Conservation (phyloP, 1,140 invertebrate species). For the Drosophila novamexicana region DNA sequence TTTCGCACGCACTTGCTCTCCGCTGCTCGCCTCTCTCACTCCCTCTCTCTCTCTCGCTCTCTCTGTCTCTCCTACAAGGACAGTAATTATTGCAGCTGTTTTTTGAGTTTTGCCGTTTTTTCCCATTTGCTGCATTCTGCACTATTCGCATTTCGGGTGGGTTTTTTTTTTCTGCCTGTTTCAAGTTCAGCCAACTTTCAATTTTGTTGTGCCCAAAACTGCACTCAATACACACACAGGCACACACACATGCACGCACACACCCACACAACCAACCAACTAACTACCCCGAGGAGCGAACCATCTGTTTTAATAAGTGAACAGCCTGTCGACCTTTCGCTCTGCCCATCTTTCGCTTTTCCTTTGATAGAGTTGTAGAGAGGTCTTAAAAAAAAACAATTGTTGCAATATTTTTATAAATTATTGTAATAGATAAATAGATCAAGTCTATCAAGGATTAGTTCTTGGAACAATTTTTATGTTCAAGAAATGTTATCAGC, state of each 20-base stretch:
- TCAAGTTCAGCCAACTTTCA: slow-evolving; percentile 81
- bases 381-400: too few relatives aligned
- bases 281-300: slow-evolving; percentile 36
- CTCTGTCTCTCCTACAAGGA: slow-evolving; percentile 47
- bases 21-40: slow-evolving; percentile 5
- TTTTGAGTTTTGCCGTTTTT: slow-evolving; percentile 28
- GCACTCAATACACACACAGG: slow-evolving; percentile 44
- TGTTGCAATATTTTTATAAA: too few relatives aligned
- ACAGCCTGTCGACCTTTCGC: slow-evolving; percentile 49
- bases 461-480: too few relatives aligned
- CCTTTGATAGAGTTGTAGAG: background rate
- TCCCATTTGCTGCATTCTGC: slow-evolving; percentile 54
- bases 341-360: slow-evolving; percentile 12
- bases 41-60: background rate
- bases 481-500: too few relatives aligned
- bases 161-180: slow-evolving; percentile 28
- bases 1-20: slow-evolving; percentile 37
- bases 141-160: slow-evolving; percentile 53
- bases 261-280: slow-evolving; percentile 14
- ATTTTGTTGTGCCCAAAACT: slow-evolving; percentile 74
- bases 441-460: too few relatives aligned
- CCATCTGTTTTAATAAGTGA: slow-evolving; percentile 49
- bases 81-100: slow-evolving; percentile 63
- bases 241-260: slow-evolving; percentile 4
- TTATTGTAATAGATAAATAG: too few relatives aligned